Conservation (phyloP, 2,888 invertebrate species). For the Liopterus haemorrhoidalis region DNA sequence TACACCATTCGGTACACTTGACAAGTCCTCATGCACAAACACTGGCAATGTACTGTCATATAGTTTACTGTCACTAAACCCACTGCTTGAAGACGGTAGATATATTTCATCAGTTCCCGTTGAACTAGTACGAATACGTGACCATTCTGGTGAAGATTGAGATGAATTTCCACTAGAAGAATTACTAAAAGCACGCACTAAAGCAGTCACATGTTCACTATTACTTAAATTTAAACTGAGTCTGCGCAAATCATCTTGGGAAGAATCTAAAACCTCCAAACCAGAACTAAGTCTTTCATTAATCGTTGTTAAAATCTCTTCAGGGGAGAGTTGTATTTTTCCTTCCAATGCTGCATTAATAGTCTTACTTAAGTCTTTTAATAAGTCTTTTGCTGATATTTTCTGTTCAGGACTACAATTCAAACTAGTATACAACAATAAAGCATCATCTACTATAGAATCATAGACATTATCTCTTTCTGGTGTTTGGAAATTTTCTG, state of each 20-base stretch:
- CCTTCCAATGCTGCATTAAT: constrained; percentile 44
- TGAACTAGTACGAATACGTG: constrained; percentile 36
- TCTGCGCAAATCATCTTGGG: constrained; percentile 45
- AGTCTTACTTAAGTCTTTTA: constrained; percentile 43
- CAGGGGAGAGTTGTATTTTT: constrained; percentile 38
- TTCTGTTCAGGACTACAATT: constrained; percentile 37
- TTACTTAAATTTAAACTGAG: constrained; percentile 44
- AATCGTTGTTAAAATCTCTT: constrained; percentile 43
- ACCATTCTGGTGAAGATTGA: constrained; percentile 37
- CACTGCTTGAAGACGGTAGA: constrained; percentile 42
- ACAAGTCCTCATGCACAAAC: constrained; percentile 42
- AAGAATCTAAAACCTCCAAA: constrained; percentile 40
- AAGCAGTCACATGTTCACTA: constrained; percentile 42
- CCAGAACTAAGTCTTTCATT: constrained; percentile 41
- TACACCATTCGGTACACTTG: constrained; percentile 41
- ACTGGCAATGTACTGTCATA: constrained; percentile 32
- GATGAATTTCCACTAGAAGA: constrained; percentile 40
- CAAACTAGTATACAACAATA: constrained; percentile 43
- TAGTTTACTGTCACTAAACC: constrained; percentile 40
- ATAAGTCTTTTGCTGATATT: constrained; percentile 42
- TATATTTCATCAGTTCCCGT: constrained; percentile 31
- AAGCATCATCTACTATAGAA: constrained; percentile 43
- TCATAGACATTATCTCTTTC: constrained; percentile 35
- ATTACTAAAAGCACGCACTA: constrained; percentile 42
- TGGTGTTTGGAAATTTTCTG: constrained; percentile 29